Conservation (phyloP, 2,888 invertebrate genomes). For the Eustalomyia histrio region DNA sequence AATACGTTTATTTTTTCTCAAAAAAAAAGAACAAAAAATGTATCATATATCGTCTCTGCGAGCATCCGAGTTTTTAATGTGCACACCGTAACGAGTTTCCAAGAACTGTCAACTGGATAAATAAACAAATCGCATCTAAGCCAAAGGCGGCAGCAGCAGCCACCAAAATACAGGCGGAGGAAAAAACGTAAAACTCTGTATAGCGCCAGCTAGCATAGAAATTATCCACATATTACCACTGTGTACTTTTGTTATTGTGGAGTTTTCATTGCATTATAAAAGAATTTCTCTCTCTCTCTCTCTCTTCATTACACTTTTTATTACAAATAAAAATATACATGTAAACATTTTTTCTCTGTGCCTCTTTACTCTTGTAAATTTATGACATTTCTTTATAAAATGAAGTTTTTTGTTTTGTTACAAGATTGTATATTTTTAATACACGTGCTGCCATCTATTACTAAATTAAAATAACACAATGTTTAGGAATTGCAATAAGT, state of each 20-base stretch:
- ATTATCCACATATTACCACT: conserved; percentile 23
- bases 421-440: conserved; percentile 1
- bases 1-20: conserved; percentile 19
- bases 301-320: conserved; percentile 16
- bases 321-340: conserved; percentile 16
- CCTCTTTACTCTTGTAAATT: not conserved
- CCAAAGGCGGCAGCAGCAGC: conserved; percentile 51
- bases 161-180: conserved; percentile 24
- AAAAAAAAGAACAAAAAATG: conserved; percentile 8
- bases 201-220: conserved; percentile 55
- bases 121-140: conserved; percentile 70
- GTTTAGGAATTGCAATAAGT: not conserved
- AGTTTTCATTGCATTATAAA: conserved; percentile 46
- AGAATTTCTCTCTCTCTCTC: conserved; percentile 28
- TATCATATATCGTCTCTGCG: conserved; percentile 29
- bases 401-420: not conserved
- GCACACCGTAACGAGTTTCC: conserved; percentile 77
- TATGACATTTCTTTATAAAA: not conserved
- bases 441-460: conserved; percentile 25
- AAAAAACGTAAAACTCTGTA: conserved; percentile 30
- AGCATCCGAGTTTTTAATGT: conserved; percentile 72
- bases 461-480: not conserved
- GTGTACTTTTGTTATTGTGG: conserved; percentile 25
- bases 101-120: conserved; percentile 77
- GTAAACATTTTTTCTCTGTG: not conserved